phyloP scores from a whole-genome alignment of 2,797 vertebrate species.

The Platalea minor region DNA sequence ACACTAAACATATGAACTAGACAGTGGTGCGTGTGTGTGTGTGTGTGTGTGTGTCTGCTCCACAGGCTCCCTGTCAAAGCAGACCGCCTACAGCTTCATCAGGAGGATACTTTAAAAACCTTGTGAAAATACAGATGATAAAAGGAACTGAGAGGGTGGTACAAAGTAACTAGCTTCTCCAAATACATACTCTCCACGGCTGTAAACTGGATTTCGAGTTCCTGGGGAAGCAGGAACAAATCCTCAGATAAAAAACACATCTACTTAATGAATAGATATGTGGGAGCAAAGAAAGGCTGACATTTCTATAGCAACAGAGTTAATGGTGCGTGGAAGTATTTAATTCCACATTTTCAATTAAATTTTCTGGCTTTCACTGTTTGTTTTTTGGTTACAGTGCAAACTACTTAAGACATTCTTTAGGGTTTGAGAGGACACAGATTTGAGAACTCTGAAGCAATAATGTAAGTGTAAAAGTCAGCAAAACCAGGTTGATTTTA shows the following conservation, averaged over 20 bases:
- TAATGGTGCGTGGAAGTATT: constrained; percentile 8
- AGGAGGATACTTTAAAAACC: constrained; percentile 13
- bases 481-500: not conserved
- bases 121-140: not conserved
- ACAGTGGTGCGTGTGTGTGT: fast-evolving
- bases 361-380: not conserved
- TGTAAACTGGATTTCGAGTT: not conserved
- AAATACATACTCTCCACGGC: constrained; percentile 31
- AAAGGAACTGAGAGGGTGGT: constrained; percentile 23
- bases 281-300: constrained; percentile 24
- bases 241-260: not conserved
- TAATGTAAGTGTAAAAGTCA: not conserved
- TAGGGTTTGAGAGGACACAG: not conserved
- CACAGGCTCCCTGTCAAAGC: not conserved
- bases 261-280: constrained; percentile 3
- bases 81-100: not conserved
- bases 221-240: constrained; percentile 20
- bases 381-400: not conserved
- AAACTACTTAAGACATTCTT: not conserved
- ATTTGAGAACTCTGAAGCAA: not conserved
- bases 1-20: not conserved
- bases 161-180: constrained; percentile 27
- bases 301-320: constrained; percentile 36
- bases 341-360: constrained; percentile 25
- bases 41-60: not conserved